A percentile compares a stretch with the other conserved stretches of the same genome.
phyloP scores from a whole-genome alignment of 2,797 vertebrate species.

The Pteropus rufus region DNA sequence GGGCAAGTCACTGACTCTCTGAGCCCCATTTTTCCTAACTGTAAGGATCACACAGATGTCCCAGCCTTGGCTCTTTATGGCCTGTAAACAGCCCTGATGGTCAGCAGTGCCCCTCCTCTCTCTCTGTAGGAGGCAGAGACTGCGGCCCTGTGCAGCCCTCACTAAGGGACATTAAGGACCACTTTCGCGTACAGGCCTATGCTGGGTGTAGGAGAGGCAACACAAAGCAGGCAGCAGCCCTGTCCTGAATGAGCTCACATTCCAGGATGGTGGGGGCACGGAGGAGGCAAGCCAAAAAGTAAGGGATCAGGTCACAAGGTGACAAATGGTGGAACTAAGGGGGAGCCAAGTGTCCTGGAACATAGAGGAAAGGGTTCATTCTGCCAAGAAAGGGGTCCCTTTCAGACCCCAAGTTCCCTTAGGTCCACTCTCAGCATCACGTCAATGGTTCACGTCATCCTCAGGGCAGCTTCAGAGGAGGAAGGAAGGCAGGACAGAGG shows the following conservation, averaged over 20 bases:
- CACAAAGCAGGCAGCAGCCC: neutral
- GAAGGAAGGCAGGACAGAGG: neutral
- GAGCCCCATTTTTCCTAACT: neutral
- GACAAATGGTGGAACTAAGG: neutral
- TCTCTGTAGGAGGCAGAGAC: neutral
- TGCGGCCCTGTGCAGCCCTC: neutral
- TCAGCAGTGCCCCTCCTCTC: accelerated
- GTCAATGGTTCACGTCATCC: neutral
- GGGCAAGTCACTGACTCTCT: neutral
- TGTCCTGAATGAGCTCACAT: neutral
- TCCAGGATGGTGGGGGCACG: accelerated
- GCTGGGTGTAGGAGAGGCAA: neutral
- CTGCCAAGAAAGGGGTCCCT: neutral
- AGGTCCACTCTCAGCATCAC: neutral
- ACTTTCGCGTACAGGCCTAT: neutral
- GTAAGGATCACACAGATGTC: neutral
- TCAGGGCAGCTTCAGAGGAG: neutral
- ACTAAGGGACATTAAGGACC: neutral
- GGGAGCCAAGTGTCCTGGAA: neutral
- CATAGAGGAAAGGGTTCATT: neutral
- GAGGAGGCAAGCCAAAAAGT: neutral
- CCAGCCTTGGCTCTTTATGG: neutral
- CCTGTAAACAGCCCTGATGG: neutral
- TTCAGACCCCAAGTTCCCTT: neutral
- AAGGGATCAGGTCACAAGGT: neutral